These are phyloP conservation scores for Limnodromus scolopaceus DNA, from an alignment of 2,797 vertebrate species.

Conservation along the genomic window DNA sequence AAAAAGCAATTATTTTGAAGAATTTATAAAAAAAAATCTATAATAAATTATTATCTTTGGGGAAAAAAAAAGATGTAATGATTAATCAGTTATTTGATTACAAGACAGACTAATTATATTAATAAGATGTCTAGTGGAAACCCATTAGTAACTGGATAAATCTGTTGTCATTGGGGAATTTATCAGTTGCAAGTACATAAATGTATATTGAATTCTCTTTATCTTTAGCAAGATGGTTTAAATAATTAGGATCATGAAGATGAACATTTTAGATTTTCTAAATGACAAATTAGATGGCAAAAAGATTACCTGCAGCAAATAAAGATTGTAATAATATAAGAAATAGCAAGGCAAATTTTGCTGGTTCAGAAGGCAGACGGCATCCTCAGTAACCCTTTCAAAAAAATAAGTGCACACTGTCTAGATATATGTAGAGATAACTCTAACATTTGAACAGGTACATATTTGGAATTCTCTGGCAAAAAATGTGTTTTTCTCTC, in stretches of 20 bases:
- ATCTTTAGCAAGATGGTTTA: background rate
- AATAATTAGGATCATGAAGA: background rate
- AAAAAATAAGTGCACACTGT: background rate
- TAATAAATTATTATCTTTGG: constrained; percentile 30
- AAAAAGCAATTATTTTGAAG: constrained; percentile 10
- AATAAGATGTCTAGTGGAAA: constrained; percentile 46
- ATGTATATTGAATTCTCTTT: constrained; percentile 19
- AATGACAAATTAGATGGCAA: background rate
- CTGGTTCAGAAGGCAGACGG: background rate
- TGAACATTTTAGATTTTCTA: background rate
- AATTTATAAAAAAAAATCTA: background rate
- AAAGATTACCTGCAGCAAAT: background rate
- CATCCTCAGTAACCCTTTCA: background rate
- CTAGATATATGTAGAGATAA: background rate
- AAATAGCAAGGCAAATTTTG: background rate
- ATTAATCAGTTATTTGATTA: constrained; percentile 66
- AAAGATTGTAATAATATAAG: background rate
- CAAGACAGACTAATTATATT: constrained; percentile 52
- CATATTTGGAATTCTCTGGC: background rate
- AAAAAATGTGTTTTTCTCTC: background rate
- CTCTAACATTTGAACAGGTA: background rate
- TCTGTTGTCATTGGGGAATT: constrained; percentile 33
- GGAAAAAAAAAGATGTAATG: constrained; percentile 39
- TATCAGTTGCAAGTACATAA: constrained; percentile 19
- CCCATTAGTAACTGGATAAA: constrained; percentile 64